phyloP scores from a whole-genome alignment of 2,888 invertebrate genomes.

The Myopa tessellatipennis region DNA sequence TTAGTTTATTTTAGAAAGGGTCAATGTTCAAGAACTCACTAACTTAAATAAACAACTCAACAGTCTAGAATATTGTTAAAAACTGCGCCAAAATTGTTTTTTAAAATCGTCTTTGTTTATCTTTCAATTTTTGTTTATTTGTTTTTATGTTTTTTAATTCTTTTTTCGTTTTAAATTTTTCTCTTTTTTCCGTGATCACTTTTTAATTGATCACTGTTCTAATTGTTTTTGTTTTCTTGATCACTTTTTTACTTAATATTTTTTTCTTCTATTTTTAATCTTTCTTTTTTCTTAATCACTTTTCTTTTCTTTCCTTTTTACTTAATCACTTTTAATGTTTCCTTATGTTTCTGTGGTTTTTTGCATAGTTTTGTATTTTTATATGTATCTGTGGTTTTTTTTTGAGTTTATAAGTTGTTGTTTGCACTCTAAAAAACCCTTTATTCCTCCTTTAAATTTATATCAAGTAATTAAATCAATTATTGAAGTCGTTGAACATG shows the following conservation, averaged over 20 bases:
- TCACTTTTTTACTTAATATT: constrained; percentile 1
- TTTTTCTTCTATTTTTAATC: background rate
- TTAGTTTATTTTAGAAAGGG: too few species aligned
- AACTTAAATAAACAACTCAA: too few species aligned
- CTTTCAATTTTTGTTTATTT: constrained; percentile 2
- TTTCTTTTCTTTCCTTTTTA: too few species aligned
- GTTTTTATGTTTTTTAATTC: background rate
- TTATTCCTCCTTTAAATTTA: too few species aligned
- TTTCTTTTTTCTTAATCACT: background rate
- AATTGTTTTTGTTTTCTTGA: constrained; percentile 10
- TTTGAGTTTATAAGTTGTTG: too few species aligned
- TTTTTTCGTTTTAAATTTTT: too few species aligned
- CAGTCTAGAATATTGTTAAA: background rate
- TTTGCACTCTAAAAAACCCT: too few species aligned
- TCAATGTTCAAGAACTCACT: background rate
- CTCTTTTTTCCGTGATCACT: too few species aligned
- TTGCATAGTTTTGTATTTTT: too few species aligned
- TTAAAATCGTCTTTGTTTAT: background rate
- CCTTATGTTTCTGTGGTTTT: background rate
- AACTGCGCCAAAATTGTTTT: background rate
- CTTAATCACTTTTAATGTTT: background rate
- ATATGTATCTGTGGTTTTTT: too few species aligned
- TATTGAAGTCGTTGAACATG: too few species aligned
- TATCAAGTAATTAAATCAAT: too few species aligned
- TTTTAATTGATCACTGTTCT: background rate